Conservation (phyloP, 2,888 invertebrate genomes). For the Syritta pipiens region DNA sequence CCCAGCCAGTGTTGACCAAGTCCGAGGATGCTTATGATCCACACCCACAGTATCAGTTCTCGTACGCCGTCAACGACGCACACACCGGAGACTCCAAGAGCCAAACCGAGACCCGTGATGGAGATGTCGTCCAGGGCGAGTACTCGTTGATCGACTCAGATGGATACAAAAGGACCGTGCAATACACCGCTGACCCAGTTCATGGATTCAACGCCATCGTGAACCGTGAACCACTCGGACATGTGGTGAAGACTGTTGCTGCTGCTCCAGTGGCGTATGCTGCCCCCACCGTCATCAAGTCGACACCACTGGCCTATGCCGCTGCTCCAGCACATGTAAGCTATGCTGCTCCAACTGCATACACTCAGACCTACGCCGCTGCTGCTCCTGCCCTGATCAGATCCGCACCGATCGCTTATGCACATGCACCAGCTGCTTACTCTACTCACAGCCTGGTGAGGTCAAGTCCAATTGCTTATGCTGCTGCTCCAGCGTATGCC, state of each 20-base stretch:
- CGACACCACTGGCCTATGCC: neutral
- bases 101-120: constrained; percentile 78
- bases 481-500: constrained; percentile 38
- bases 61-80: constrained; percentile 76
- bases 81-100: constrained; percentile 78
- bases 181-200: constrained; percentile 79
- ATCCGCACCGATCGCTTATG: constrained; percentile 44
- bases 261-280: constrained; percentile 9
- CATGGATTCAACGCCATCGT: constrained; percentile 80
- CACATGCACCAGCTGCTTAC: constrained; percentile 54
- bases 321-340: neutral
- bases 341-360: constrained; percentile 9
- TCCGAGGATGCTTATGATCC: constrained; percentile 35
- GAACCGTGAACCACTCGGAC: constrained; percentile 74
- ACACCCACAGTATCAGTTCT: constrained; percentile 72
- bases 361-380: constrained; percentile 44
- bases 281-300: constrained; percentile 1
- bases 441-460: constrained; percentile 23
- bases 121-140: constrained; percentile 78
- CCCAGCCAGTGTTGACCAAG: constrained; percentile 14
- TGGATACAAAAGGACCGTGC: constrained; percentile 78
- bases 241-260: constrained; percentile 22
- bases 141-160: constrained; percentile 79
- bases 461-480: constrained; percentile 37
- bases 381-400: constrained; percentile 52